Conservation (phyloP, 2,888 invertebrate species). For the Agapostemon virescens region DNA sequence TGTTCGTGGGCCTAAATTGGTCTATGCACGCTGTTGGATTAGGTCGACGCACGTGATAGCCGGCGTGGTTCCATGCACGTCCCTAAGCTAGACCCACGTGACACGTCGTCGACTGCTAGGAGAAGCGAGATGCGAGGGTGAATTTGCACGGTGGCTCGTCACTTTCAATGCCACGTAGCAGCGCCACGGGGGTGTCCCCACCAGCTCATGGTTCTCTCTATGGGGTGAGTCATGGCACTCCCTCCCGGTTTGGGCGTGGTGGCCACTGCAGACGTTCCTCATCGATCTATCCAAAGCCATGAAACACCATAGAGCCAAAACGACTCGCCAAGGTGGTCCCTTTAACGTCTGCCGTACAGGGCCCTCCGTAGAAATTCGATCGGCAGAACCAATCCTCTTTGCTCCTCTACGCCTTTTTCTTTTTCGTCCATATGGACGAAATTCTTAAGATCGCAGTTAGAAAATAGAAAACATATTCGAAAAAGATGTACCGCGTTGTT, state of each 20-base stretch:
- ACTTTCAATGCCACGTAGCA: constrained; percentile 58
- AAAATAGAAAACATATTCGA: no score
- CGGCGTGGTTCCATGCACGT: constrained; percentile 22
- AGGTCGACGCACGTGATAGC: constrained; percentile 62
- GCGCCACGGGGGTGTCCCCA: constrained; percentile 53
- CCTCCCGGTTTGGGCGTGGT: constrained; percentile 76
- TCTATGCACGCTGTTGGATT: constrained; percentile 62
- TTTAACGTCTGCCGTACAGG: constrained; percentile 30
- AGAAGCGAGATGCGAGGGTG: constrained; percentile 41
- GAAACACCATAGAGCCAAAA: constrained; percentile 63
- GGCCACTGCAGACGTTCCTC: constrained; percentile 73
- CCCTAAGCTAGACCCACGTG: constrained; percentile 28
- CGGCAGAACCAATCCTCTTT: neutral
- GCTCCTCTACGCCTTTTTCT: neutral
- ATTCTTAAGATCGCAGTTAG: no score
- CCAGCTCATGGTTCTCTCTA: constrained; percentile 59
- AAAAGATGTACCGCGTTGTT: no score
- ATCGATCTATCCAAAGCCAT: constrained; percentile 72
- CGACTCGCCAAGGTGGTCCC: constrained; percentile 52
- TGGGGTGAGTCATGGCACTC: constrained; percentile 74
- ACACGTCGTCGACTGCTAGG: constrained; percentile 38
- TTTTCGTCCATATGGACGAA: neutral
- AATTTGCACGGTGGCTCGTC: constrained; percentile 45
- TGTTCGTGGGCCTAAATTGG: constrained; percentile 56
- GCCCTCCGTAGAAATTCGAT: constrained; percentile 6